phyloP scores from a whole-genome alignment of 2,113 vertebrate species.

The Lepisosteus osseus region DNA sequence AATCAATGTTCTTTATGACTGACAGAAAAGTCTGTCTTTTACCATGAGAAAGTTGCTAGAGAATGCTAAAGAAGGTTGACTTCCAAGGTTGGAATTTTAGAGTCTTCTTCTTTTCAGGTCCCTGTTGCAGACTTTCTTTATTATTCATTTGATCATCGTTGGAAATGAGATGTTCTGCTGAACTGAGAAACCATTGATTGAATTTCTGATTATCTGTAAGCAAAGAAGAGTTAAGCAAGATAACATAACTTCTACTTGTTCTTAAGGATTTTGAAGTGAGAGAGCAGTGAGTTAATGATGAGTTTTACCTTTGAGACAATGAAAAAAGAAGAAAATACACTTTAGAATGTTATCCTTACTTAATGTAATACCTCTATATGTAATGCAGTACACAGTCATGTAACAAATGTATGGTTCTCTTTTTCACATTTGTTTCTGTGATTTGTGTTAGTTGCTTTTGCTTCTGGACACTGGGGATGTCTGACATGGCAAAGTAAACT shows the following conservation, averaged over 20 bases:
- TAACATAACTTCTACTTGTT: neutral
- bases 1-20: too few relatives aligned
- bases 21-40: too few relatives aligned
- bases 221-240: constrained; percentile 1
- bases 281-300: neutral
- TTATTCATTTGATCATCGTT: constrained; percentile 2
- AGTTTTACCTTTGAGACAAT: neutral
- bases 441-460: too few relatives aligned
- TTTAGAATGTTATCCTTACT: too few relatives aligned
- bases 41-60: too few relatives aligned
- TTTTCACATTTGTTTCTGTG: too few relatives aligned
- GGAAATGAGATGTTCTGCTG: constrained; percentile 5
- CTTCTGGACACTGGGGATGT: too few relatives aligned
- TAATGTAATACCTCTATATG: too few relatives aligned
- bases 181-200: constrained; percentile 5
- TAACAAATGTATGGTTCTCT: too few relatives aligned
- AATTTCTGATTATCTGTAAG: constrained; percentile 2
- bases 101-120: neutral
- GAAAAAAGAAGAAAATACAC: neutral
- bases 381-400: too few relatives aligned
- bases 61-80: too few relatives aligned
- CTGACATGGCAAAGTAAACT: too few relatives aligned
- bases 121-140: neutral
- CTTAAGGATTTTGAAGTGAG: neutral
- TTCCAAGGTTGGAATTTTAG: neutral